Conservation (phyloP, 2,113 vertebrate species). For the Eonycteris spelaea region DNA sequence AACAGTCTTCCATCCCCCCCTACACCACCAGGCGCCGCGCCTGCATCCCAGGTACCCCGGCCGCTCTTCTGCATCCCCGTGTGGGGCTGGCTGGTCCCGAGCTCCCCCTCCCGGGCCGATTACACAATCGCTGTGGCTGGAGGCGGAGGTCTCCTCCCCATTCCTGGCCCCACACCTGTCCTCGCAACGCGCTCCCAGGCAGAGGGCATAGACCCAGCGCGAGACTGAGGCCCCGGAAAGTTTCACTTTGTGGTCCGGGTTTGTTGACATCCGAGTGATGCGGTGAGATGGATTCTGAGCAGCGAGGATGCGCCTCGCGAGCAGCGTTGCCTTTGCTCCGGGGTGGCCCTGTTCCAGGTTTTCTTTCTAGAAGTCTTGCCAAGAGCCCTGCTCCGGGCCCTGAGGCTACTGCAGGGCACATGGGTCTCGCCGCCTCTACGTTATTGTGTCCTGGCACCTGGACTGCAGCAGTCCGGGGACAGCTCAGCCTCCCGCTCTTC, state of each 20-base stretch:
- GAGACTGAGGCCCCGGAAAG: constrained; percentile 36
- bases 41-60: neutral
- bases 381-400: neutral
- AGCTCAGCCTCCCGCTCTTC: neutral
- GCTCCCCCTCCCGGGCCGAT: neutral
- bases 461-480: constrained; percentile 27
- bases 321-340: constrained; percentile 17
- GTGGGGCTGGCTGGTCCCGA: neutral
- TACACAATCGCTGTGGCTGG: constrained; percentile 2
- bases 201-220: neutral
- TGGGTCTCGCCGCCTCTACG: neutral
- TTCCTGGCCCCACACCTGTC: constrained; percentile 48
- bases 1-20: constrained; percentile 31
- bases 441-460: neutral
- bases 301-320: constrained; percentile 43
- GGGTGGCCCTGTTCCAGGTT: constrained; percentile 56
- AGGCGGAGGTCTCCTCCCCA: neutral
- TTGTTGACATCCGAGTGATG: constrained; percentile 60
- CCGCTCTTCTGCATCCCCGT: neutral
- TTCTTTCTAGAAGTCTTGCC: constrained; percentile 48
- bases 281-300: constrained; percentile 32
- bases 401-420: constrained; percentile 35
- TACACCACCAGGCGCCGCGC: neutral
- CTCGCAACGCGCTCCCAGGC: neutral
- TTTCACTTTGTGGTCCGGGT: constrained; percentile 66